Conservation (phyloP, 2,888 invertebrate species). For the Papilio elwesi region DNA sequence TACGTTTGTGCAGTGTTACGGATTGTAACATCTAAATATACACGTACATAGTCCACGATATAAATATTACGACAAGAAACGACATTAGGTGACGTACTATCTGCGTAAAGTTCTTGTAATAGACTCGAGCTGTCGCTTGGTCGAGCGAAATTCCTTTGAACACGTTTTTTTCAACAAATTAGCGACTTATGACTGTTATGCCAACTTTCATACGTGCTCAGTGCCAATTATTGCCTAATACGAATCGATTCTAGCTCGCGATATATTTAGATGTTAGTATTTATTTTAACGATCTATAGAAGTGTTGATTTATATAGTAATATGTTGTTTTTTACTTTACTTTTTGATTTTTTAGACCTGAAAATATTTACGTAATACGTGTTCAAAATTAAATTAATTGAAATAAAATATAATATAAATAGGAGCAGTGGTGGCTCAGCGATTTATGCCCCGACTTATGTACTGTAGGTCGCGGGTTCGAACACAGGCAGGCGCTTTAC, state of each 20-base stretch:
- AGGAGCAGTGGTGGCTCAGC: too few relatives aligned
- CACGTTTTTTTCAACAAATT: slow-evolving; percentile 31
- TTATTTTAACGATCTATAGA: not conserved
- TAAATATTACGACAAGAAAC: slow-evolving; percentile 19
- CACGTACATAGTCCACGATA: slow-evolving; percentile 2
- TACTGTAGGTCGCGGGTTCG: too few relatives aligned
- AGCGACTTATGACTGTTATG: slow-evolving; percentile 5
- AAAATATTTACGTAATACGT: too few relatives aligned
- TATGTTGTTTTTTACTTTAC: not conserved
- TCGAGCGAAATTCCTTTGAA: not conserved
- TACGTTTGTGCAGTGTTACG: too few relatives aligned
- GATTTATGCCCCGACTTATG: too few relatives aligned
- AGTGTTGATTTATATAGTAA: not conserved
- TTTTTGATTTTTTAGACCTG: not conserved
- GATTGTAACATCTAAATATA: not conserved
- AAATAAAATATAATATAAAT: too few relatives aligned
- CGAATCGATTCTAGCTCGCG: slow-evolving; percentile 3
- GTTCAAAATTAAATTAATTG: too few relatives aligned
- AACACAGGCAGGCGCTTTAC: too few relatives aligned
- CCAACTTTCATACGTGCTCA: slow-evolving; percentile 14
- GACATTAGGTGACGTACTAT: slow-evolving; percentile 5
- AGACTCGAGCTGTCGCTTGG: not conserved
- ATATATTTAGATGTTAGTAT: slow-evolving; percentile 20
- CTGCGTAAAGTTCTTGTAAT: slow-evolving; percentile 1
- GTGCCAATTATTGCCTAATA: slow-evolving; percentile 29